These are phyloP conservation scores for Atethmia centrago DNA, from an alignment of 2,888 invertebrate genomes.

Conservation along the genomic window DNA sequence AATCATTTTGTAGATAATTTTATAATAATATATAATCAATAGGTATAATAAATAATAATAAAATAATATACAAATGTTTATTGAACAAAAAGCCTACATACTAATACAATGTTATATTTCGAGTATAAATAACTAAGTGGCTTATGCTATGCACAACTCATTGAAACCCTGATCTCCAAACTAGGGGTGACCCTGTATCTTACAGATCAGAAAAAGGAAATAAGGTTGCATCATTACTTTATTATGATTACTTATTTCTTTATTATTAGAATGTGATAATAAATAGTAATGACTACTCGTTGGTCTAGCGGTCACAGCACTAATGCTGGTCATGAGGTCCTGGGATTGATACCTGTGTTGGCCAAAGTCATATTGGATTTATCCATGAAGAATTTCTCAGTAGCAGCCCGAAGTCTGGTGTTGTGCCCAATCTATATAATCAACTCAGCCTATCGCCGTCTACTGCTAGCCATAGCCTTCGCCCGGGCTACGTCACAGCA, in stretches of 20 bases:
- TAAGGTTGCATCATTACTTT: conserved; percentile 19
- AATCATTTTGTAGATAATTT: conserved; percentile 3
- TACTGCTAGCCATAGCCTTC: too few relatives aligned
- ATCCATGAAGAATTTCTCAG: background rate
- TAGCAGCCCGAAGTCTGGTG: background rate
- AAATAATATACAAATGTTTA: too few relatives aligned
- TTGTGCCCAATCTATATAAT: background rate
- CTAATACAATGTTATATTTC: too few relatives aligned
- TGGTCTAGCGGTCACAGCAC: background rate
- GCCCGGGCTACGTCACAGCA: too few relatives aligned
- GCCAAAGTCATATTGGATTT: background rate
- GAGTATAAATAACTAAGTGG: too few relatives aligned
- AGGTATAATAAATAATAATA: too few relatives aligned
- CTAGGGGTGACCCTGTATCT: too few relatives aligned
- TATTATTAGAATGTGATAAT: conserved; percentile 5
- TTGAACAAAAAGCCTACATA: too few relatives aligned
- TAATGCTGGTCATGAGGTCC: background rate
- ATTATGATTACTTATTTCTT: background rate
- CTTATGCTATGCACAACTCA: too few relatives aligned
- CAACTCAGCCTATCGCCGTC: too few relatives aligned
- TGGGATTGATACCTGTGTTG: background rate
- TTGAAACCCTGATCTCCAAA: too few relatives aligned
- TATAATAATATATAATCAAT: background rate
- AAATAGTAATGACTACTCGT: background rate
- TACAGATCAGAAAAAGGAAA: too few relatives aligned